Base-by-base conservation (phyloP, 2,797 vertebrate species). In the Sylvia borin region DNA sequence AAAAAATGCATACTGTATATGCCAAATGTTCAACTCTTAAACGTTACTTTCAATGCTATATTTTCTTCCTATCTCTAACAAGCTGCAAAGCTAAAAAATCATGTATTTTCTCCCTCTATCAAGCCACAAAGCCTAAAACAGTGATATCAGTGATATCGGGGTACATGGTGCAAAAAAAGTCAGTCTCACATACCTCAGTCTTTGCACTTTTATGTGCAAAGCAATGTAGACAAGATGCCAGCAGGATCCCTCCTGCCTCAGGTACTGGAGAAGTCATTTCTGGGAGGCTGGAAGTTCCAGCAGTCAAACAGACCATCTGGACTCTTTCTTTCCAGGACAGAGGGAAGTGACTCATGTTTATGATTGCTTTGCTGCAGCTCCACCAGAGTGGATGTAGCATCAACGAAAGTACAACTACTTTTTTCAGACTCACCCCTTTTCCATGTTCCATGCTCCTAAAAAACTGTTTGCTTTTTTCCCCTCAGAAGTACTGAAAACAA, bases 391-490 rank as follows among this genome's bases (percentile, higher is more conserved):
- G 64, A 34, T 76, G 29, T 17, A 61, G 22, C 31, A 84, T 8
- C 31, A 62, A 53, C 3, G 2, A 67, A 34, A 64, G 36, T 18
- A n/a, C 0, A 1, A 70, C 14, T 51, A 19, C 5, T 55, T 43
- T 55, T 71, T 92, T 58, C 55, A 94, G 36, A 54, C 18, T 60
- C 58, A 3, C 5, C 16, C 7, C 13, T 88, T 42, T 77, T 83
- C 57, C 38, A 58, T 10, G 8, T 50, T 57, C 57, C 53, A 60
- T 16, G 22, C 27, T 61, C 14, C 42, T 65, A 43, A 83, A 83
- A 50, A 60, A 10, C 1, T 4, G 20, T 32, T 51, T 2, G 0
- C 2, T 16, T 53, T 50, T 10, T 58, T 31, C 12, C 3, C 3
- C 8, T 19, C 2, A 2, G 4, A 61, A 62, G 27, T 40, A 79